Percentiles rank a stretch among this genome's conserved stretches.
Evolutionary conservation across 2,888 invertebrate species (phyloP).

Genomic region (Sipha maydis): DNA sequence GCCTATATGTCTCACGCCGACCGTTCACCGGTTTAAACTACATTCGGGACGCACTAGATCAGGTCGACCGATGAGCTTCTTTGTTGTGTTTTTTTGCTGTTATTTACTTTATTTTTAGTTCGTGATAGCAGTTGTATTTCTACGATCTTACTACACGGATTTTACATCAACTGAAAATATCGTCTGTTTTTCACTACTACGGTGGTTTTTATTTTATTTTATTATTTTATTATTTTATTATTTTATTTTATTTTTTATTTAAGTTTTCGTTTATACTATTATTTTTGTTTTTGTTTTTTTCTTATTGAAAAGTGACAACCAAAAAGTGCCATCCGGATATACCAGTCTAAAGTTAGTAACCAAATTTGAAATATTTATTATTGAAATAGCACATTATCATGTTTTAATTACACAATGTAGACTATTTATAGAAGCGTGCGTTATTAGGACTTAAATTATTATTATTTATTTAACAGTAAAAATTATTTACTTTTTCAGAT

Average conservation of each 20-base stretch:
- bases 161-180: constrained; percentile 10
- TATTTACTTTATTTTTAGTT: constrained; percentile 40
- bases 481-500: no score
- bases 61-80: constrained; percentile 58
- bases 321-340: constrained; percentile 3
- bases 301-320: constrained; percentile 12
- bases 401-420: no score
- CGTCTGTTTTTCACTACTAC: constrained; percentile 13
- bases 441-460: no score
- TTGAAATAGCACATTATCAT: no score
- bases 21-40: constrained; percentile 61
- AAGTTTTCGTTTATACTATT: constrained; percentile 23
- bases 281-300: constrained; percentile 23
- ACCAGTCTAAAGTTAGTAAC: constrained; percentile 6
- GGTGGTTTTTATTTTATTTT: constrained; percentile 53
- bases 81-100: constrained; percentile 44
- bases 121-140: neutral
- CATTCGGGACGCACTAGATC: constrained; percentile 58
- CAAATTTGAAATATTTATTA: neutral
- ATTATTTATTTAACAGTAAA: no score
- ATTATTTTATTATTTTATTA: constrained; percentile 29
- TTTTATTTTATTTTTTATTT: constrained; percentile 15
- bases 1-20: constrained; percentile 59
- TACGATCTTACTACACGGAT: constrained; percentile 20
- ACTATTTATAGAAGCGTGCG: no score